phyloP scores from a whole-genome alignment of 1,140 invertebrate genomes.

The Tetragnatha versicolor region DNA sequence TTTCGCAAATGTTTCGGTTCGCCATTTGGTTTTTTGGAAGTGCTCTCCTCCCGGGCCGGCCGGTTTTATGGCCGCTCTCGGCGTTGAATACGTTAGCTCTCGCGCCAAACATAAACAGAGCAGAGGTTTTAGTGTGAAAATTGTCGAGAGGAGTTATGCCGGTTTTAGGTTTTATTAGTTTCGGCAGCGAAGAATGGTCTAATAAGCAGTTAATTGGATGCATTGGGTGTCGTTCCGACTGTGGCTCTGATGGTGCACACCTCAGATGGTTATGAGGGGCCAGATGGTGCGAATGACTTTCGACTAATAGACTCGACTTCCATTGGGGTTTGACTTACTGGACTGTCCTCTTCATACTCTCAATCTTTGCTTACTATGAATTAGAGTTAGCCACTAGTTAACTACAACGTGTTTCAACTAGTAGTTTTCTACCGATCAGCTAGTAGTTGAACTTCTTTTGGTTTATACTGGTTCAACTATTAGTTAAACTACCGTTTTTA shows the following conservation, averaged over 20 bases:
- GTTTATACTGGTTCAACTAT: no score
- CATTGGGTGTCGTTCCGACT: neutral
- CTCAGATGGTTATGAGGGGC: no score
- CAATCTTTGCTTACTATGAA: no score
- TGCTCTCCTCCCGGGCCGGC: conserved; percentile 31
- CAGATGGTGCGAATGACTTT: no score
- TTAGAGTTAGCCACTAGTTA: no score
- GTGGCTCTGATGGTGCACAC: neutral
- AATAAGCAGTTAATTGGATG: conserved; percentile 48
- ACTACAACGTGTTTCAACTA: no score
- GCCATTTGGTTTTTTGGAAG: conserved; percentile 52
- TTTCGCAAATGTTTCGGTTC: conserved; percentile 49
- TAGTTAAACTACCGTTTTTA: no score
- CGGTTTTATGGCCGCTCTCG: conserved; percentile 40
- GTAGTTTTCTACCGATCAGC: no score
- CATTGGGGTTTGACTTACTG: no score
- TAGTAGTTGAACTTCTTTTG: no score
- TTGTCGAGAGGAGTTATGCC: conserved; percentile 21
- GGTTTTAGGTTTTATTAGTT: conserved; percentile 27
- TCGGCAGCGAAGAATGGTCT: conserved; percentile 8
- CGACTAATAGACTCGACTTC: no score
- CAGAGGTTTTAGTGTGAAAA: conserved; percentile 40
- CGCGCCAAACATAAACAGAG: conserved; percentile 49
- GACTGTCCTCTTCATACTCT: no score
- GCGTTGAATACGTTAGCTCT: conserved; percentile 30